Percentiles rank a stretch among this genome's conserved stretches.
Conservation (phyloP, 2,797 vertebrate genomes). For the Balearica regulorum region DNA sequence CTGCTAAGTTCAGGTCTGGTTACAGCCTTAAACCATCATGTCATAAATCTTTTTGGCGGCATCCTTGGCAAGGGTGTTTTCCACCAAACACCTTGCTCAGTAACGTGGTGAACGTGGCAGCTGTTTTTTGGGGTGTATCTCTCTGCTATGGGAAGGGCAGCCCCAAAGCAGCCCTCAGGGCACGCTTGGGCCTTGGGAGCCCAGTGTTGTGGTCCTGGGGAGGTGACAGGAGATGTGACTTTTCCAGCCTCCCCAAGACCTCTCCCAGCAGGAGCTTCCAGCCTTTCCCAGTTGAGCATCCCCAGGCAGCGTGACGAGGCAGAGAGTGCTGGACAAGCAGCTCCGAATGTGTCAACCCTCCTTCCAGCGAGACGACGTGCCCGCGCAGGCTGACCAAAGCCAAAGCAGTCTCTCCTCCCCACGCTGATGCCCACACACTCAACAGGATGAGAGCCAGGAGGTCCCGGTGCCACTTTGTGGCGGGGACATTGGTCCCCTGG, state of each 20-base stretch:
- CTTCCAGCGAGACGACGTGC: fast-evolving
- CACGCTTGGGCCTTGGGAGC: fast-evolving
- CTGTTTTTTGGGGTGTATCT: background rate
- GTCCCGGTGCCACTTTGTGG: background rate
- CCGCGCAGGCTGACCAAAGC: background rate
- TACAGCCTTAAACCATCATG: background rate
- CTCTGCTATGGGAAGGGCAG: background rate
- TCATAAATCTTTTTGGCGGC: background rate
- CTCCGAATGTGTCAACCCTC: background rate
- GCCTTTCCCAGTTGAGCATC: background rate
- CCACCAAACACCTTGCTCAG: background rate
- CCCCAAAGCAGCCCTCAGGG: background rate
- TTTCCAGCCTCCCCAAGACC: background rate
- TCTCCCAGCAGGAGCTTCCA: background rate
- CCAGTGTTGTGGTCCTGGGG: background rate
- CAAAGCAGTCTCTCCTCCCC: background rate
- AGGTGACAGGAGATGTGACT: background rate
- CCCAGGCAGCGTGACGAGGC: fast-evolving
- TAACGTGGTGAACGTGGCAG: fast-evolving
- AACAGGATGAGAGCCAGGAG: background rate
- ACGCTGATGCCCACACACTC: fast-evolving
- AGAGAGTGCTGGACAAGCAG: background rate
- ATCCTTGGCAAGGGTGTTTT: background rate
- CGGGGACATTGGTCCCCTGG: background rate
- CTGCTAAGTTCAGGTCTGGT: background rate